Evolutionary conservation across 2,888 invertebrate species (phyloP).

Genomic region (Polyploca ridens): DNA sequence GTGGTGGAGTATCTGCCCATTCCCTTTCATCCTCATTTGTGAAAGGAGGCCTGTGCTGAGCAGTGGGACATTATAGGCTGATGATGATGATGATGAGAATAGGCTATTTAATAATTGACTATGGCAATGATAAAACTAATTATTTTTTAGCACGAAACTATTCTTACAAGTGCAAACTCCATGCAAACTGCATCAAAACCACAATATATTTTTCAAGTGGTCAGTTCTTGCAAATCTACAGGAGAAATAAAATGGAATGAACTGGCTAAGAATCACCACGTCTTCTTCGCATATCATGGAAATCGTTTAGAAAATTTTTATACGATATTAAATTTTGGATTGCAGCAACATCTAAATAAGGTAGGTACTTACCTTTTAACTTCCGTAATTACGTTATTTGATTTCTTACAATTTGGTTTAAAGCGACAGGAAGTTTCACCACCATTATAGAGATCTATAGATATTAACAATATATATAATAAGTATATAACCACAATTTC

Average conservation of each 20-base stretch:
- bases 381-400: no score
- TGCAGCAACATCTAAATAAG: slow-evolving; percentile 87
- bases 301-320: slow-evolving; percentile 92
- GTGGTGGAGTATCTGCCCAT: no score
- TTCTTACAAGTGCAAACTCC: slow-evolving; percentile 80
- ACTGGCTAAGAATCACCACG: slow-evolving; percentile 79
- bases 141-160: slow-evolving; percentile 79
- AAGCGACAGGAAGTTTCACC: no score
- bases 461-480: no score
- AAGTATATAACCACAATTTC: no score
- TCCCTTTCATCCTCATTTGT: no score
- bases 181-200: slow-evolving; percentile 78
- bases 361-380: slow-evolving; percentile 33
- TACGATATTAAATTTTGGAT: slow-evolving; percentile 90
- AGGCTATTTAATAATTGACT: no score
- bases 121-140: neutral
- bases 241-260: slow-evolving; percentile 86
- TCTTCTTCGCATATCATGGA: slow-evolving; percentile 91
- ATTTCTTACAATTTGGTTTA: no score
- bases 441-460: no score
- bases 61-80: no score
- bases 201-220: slow-evolving; percentile 88
- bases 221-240: slow-evolving; percentile 79
- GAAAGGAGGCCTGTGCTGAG: no score
- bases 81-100: no score